These are phyloP conservation scores for Bedellia somnulentella DNA, from an alignment of 2,888 invertebrate genomes.

Conservation along the genomic window DNA sequence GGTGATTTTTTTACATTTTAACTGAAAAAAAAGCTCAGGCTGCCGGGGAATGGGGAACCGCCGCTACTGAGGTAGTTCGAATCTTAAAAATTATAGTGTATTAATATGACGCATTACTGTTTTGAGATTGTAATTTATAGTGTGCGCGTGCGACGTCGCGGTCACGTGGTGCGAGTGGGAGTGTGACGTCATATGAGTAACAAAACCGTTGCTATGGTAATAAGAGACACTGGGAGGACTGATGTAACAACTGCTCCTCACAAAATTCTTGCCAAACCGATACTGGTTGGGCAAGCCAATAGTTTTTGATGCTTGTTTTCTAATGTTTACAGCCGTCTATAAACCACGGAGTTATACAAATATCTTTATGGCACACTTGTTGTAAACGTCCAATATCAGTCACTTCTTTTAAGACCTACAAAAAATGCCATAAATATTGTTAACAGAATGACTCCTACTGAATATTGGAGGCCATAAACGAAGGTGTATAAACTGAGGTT, in stretches of 20 bases:
- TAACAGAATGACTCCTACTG: slow-evolving; percentile 56
- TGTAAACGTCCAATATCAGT: slow-evolving; percentile 53
- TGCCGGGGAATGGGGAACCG: slow-evolving; percentile 12
- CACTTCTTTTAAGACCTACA: slow-evolving; percentile 35
- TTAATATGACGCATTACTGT: slow-evolving; percentile 39
- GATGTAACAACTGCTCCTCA: too few species aligned
- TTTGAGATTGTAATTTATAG: slow-evolving; percentile 42
- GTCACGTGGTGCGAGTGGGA: background rate
- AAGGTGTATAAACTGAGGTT: slow-evolving; percentile 49
- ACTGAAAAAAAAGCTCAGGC: slow-evolving; percentile 21
- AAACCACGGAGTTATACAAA: slow-evolving; percentile 48
- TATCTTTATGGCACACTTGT: slow-evolving; percentile 50
- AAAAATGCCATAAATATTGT: slow-evolving; percentile 53
- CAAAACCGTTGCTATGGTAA: too few species aligned
- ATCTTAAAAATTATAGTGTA: slow-evolving; percentile 51
- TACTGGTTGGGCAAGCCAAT: too few species aligned
- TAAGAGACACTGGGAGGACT: too few species aligned
- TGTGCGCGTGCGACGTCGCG: slow-evolving; percentile 25
- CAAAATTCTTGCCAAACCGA: too few species aligned
- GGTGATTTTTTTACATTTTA: slow-evolving; percentile 34
- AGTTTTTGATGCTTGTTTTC: slow-evolving; percentile 32
- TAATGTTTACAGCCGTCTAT: slow-evolving; percentile 31
- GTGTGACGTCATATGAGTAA: too few species aligned
- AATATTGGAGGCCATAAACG: slow-evolving; percentile 51
- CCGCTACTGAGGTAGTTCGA: slow-evolving; percentile 57